Evolutionary conservation across 2,113 vertebrate genomes (phyloP), one percentile per base, ranked within the genome.

Genomic region (Tragulus kanchil): DNA sequence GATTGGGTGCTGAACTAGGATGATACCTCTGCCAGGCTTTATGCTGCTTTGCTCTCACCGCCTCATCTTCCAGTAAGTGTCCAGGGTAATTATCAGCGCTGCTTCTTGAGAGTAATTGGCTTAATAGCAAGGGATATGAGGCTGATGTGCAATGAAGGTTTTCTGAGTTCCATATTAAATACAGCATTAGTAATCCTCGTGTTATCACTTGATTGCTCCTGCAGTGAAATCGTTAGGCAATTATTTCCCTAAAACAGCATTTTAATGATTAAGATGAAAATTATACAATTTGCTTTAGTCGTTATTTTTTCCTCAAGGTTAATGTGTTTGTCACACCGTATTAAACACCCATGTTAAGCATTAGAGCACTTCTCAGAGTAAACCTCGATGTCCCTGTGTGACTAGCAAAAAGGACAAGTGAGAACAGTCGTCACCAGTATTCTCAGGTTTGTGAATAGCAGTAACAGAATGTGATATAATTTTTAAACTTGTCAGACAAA

Each of bases 241-340:
- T 85, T 82, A 75, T 89, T 93, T 88, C 58, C 82, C 85, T 78
- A 8, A 95, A 95, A 89, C 88, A 97, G 56, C 91, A 86, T 87
- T 65, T n/a, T 69, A 85, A 73, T 85, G 95, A 93, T 85, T 59
- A 82, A 91, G 69, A 90, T 88, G 56, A 85, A 93, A 94, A 95
- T 84, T 85, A 84, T 67, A 36, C 92, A 90, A 79, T 95, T 89
- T 84, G 83, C 90, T 94, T 50, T 36, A 85, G 86, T 85, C 95
- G 59, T 91, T 93, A 71, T 64, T 95, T 91, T 42, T 85, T 89
- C 73, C 83, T 97, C 96, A 89, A 96, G 96, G 95, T 94, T 91
- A 96, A 89, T 73, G 90, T n/a, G 25, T 65, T 81, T 96, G 90
- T 89, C 94, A 89, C 54, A 77, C 85, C 45, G 21, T 71, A 85